Evolutionary conservation across 2,113 vertebrate genomes (phyloP), one percentile per base, ranked within the genome.

Genomic region (Narcine bancroftii): DNA sequence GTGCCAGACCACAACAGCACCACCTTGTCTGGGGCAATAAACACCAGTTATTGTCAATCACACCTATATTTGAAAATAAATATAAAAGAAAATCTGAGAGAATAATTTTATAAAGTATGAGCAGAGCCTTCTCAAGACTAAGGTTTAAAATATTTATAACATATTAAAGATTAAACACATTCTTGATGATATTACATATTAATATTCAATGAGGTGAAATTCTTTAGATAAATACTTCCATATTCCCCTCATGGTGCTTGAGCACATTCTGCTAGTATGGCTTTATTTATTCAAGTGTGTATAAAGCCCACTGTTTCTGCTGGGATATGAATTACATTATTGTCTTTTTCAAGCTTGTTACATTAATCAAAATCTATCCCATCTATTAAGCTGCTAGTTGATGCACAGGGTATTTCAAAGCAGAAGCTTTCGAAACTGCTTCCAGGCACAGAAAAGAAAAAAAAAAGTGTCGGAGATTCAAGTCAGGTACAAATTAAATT

Each of bases 401-500:
- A 93, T 94, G 95, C 94, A 95, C 93, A 94, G 72, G 93, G 92
- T 94, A 95, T 96, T 96, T 96, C 94, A 95, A 95, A 95, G 94
- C 94, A 95, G 94, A 95, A 92, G 93, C 93, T 94, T 93, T 95
- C 93, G 93, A 93, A 95, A 94, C 93, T 95, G 94, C 94, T 95
- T 93, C 95, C 94, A 95, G 94, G 92, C 93, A 94, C 94, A n/a
- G 33, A 93, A 94, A 94, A 94, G 94, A 94, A 94, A 93, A 94
- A 94, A 94, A 94, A 93, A 95, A 94, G 94, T 94, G 93, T 93
- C 93, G 93, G 93, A 93, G 93, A 92, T 94, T 93, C 93, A 93
- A 95, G 94, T 93, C 93, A 95, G 93, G 93, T 94, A 95, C 94
- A 96, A 96, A 96, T 95, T 95, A 94, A 95, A 96, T 96, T 96